Base-by-base conservation (phyloP, 2,888 invertebrate species). In the Nezara viridula region DNA sequence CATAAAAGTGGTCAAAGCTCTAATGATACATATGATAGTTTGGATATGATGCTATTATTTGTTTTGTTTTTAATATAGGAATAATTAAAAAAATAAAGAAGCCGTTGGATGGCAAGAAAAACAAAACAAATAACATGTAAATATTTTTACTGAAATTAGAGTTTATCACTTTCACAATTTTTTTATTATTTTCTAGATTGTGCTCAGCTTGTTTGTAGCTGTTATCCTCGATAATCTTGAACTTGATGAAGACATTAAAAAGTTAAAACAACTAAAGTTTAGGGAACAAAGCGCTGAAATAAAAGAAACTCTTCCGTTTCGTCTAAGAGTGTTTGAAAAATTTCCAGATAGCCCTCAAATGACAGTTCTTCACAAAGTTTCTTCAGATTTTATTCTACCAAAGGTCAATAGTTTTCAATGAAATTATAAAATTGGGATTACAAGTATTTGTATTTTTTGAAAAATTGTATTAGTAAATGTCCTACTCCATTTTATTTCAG, bases 141-240 rank as follows among this genome's bases (percentile, higher is more conserved):
- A n/a, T n/a, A n/a, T n/a, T 0, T 60, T 60, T 3, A 60, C 16
- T 9, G 3, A 16, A 32, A 32, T 37, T 16, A 21, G 0, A 73
- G n/a, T 27, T 19, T 7, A 37, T 73, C 6, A 66, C 7, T 16
- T 19, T 73, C 3, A 37, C 12, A 37, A 37, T 37, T 19, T 73
- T 32, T 19, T 21, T 73, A 77, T 50, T 66, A 77, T 88, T 90
- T 91, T 91, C 89, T 93, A 98, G 98, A 99, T 99, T 93, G 99
- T 99, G 94, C 94, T 99, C 92, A 98, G 98, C 93, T 97, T 99
- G 93, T 99, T 99, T 95, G 99, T 99, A 92, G 99, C 99, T 90
- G 99, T 99, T 44, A 99, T 99, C 93, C 95, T 99, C 93, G 99
- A 99, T 93, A 99, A 99, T 93, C 95, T 99, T 92, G 99, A 99